Base-by-base conservation (phyloP, 1,140 invertebrate genomes). In the Monochamus saltuarius region DNA sequence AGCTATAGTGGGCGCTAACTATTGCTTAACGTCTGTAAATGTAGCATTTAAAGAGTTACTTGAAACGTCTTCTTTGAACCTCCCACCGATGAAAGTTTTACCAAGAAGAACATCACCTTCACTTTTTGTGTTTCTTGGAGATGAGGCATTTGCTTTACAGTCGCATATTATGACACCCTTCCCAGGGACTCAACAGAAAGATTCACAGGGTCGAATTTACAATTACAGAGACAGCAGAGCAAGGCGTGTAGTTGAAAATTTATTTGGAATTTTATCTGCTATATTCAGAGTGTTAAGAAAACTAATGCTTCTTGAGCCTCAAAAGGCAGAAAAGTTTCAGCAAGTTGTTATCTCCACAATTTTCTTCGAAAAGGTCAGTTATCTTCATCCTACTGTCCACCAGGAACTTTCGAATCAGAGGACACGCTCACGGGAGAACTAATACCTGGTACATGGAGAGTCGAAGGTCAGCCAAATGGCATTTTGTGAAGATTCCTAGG, bases 391-490 rank as follows among this genome's bases (percentile, higher is more conserved):
- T 56, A 56, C 22, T 19, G 14, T 13, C 40, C 54, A 56, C 10
- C 42, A 43, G 42, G 38, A 46, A 56, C 43, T 22, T 45, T 46
- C 14, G 40, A 56, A 35, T 35, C 16, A 14, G 43, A 47, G 35
- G 19, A 56, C 35, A 1, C 51, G 37, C 35, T 40, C 16, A 47
- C 2, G 7, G 52, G 52, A 17, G 7, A 54, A 42, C 14, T 50
- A 16, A 50, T 0, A 19, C 37, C 52, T 10, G 53, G 53, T 47
- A 46, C 38, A 56, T 56, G 53, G 53, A 56, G 0, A 46, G 40
- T 56, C 14, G 40, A 56, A 56, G 53, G 53, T 47, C 13, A 47
- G 38, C 53, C 39, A 56, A 56, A 56, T 47, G 53, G 53, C 7
- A 56, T 19, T 46, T 56, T 49, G 38, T 19, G 11, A 56, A 19